Evolutionary conservation across 1,140 invertebrate genomes (phyloP), one percentile per base, ranked within the genome.

Genomic region (Ruditapes philippinarum): DNA sequence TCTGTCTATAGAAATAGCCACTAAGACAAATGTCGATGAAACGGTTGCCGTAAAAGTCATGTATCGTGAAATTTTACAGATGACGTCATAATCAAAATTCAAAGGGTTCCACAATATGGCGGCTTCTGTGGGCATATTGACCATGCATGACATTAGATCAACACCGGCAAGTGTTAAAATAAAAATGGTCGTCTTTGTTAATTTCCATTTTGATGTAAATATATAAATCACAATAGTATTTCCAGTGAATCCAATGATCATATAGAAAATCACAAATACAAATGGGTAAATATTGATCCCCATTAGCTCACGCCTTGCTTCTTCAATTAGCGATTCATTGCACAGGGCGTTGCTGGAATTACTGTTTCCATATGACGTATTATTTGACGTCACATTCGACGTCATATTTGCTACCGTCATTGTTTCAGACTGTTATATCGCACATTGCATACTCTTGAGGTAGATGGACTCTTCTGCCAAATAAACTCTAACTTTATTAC

Each of bases 111-210:
- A 76, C 22, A 89, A 73, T 38, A 89, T 89, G 51, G 87, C 87
- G 17, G 79, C 87, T 33, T 89, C 87, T 22, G 70, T 60, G 0
- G 87, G 87, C 79, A 89, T 89, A 49, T 89, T 89, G 0, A 89
- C 42, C 7, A 83, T 14, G 57, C 87, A 89, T 14, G 79, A 82
- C 49, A 89, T 73, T 7, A 82, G 25, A 42, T 89, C 87, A 4
- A 89, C 80, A 14, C 79, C 80, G 0, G 87, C 87, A 0, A 89
- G 68, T 0, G 80, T 82, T 1, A 89, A 36, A 45, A 89, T 83
- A 54, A 89, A 89, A n/a, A 89, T 31, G 0, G 79, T 89, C n/a
- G 87, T 89, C 49, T 89, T 89, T 4, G 87, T 89, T 28, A 74
- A 28, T 49, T 89, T 89, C 87, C 87, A 89, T 60, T 76, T 60